A percentile compares a stretch with the other conserved stretches of the same genome.
phyloP scores from a whole-genome alignment of 2,888 invertebrate genomes.

The Erebia epiphron region DNA sequence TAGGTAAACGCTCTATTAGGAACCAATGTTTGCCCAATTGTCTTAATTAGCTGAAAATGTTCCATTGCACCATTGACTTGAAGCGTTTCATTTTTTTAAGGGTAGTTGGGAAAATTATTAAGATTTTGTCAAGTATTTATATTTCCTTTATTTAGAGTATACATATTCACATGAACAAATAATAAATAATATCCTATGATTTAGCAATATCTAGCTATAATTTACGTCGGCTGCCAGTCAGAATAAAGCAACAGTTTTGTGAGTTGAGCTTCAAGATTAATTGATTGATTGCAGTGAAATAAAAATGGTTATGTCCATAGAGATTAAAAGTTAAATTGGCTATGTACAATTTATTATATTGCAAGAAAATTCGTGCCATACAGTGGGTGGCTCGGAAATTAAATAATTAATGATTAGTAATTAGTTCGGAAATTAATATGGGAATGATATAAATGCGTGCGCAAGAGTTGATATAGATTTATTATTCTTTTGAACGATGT shows the following conservation, averaged over 20 bases:
- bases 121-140: too few relatives aligned
- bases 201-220: too few relatives aligned
- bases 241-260: background rate
- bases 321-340: constrained; percentile 6
- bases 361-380: constrained; percentile 37
- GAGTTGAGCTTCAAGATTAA: background rate
- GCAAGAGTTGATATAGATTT: constrained; percentile 36
- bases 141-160: too few relatives aligned
- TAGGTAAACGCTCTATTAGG: too few relatives aligned
- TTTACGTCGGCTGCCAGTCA: background rate
- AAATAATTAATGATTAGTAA: constrained; percentile 35
- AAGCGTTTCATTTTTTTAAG: too few relatives aligned
- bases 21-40: too few relatives aligned
- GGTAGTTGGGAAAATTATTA: too few relatives aligned
- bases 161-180: too few relatives aligned
- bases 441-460: constrained; percentile 31
- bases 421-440: constrained; percentile 35
- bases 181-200: too few relatives aligned
- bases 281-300: background rate
- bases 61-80: too few relatives aligned
- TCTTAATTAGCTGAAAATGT: too few relatives aligned
- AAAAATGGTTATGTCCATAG: background rate
- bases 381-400: constrained; percentile 38
- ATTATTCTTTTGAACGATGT: constrained; percentile 33
- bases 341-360: constrained; percentile 30